Percentiles rank a stretch among this genome's conserved stretches.
Evolutionary conservation across 1,140 invertebrate genomes (phyloP).

Genomic region (Meloidogyne hapla): DNA sequence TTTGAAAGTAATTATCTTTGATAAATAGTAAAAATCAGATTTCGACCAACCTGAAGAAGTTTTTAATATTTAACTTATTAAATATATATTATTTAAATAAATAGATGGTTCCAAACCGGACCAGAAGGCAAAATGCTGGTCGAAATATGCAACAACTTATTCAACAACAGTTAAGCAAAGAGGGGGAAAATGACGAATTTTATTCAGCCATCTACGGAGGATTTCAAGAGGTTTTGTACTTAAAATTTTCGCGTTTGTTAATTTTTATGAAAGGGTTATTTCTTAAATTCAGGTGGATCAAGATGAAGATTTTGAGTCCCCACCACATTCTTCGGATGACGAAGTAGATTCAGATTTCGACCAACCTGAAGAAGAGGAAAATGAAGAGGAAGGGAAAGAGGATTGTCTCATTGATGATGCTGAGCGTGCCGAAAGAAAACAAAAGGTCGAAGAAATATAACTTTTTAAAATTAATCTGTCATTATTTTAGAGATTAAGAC

Average conservation of each 20-base stretch:
- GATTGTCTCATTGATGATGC: not conserved
- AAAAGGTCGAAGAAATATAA: no score
- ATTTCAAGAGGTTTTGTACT: constrained; percentile 48
- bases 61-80: no score
- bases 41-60: no score
- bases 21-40: not conserved
- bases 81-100: constrained; percentile 10
- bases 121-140: constrained; percentile 46
- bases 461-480: no score
- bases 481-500: constrained; percentile 28
- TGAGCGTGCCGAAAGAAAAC: constrained; percentile 9
- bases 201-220: constrained; percentile 53
- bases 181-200: constrained; percentile 44
- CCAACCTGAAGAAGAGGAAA: constrained; percentile 48
- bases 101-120: constrained; percentile 40
- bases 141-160: constrained; percentile 49
- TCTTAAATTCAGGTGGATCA: constrained; percentile 46
- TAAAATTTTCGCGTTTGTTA: no score
- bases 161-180: constrained; percentile 16
- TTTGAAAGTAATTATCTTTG: not conserved
- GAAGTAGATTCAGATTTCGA: constrained; percentile 52
- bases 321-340: constrained; percentile 42
- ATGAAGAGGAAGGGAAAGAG: constrained; percentile 30
- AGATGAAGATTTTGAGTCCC: constrained; percentile 48
- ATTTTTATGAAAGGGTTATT: constrained; percentile 20